Base-by-base conservation (phyloP, 1,140 invertebrate genomes). In the Diorhabda carinulata region DNA sequence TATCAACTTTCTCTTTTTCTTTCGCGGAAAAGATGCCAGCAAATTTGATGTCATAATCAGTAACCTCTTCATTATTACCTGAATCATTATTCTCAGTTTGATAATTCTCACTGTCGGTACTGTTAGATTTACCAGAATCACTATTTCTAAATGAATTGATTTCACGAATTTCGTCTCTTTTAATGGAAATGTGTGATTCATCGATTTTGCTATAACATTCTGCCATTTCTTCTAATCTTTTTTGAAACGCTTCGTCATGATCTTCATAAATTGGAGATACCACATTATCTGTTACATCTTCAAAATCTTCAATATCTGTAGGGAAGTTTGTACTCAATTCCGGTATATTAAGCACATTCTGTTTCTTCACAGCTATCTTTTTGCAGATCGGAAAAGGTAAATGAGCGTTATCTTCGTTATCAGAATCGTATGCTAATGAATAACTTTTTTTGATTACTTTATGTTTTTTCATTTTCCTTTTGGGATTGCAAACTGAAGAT, bases 231-330 rank as follows among this genome's bases (percentile, higher is more conserved):
- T 68, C 61, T 41, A 76, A 56, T 57, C 69, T 72, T 43, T 71
- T 43, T 42, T 73, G 66, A 40, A 74, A 61, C 7, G 64, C 62
- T 43, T 10, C 40, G 61, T 70, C 69, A 60, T 72, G 66, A 63
- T 57, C 52, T 7, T 64, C 47, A 62, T 45, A 42, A 40, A 9
- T 44, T 9, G 62, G 67, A 42, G 56, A 9, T 47, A 47, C 7
- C 7, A 44, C 42, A 7, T 63, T 47, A 7, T 76, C 73, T 42
- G 44, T n/a, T 43, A 60, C n/a, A 43, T 68, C 68, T 10, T 72
- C 70, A 42, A 78, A 61, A 59, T 76, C 69, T 65, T 78, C 76
- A 7, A 60, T 68, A 65, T 78, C 76, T 5, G 76, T 78, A 44
- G 71, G 63, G 66, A 67, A 66, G 42, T 67, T 72, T 3, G 57